Base-by-base conservation (phyloP, 1,140 invertebrate species). In the Palaemon carinicauda region DNA sequence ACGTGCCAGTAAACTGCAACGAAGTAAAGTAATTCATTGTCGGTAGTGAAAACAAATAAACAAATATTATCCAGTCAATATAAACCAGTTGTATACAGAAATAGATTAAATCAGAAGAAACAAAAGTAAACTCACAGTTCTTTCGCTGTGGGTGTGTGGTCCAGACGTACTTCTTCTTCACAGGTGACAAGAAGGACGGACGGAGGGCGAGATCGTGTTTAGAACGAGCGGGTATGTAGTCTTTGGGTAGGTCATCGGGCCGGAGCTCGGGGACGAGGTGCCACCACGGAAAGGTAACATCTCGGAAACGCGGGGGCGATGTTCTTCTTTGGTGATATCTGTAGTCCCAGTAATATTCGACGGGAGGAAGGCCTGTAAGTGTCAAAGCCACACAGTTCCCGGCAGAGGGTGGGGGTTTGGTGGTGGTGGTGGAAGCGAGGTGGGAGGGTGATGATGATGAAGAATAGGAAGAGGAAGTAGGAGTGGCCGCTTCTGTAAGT, bases 201-300 rank as follows among this genome's bases (percentile, higher is more conserved):
- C 87, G 82, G 82, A 80, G 41, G 87, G 82, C 41, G 87, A 88
- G 79, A 85, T 88, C 87, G 87, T 88, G 84, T 80, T 88, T 29
- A 85, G 81, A 74, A 82, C 73, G 77, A 88, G 82, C 50, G 87
- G 87, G 87, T 54, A 88, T 52, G 87, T 85, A 79, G 53, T 88
- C 87, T 82, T 85, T 12, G 87, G 87, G 82, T 85, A 85, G 7
- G 65, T 83, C 17, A 65, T 60, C 65, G 80, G 87, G 65, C 87
- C 87, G 41, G 82, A 56, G 87, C 79, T 80, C 27, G 14, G 65
- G 54, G 51, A 69, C 29, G 65, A 51, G n/a, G 19, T 50, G 53
- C 51, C 53, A 50, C 29, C 51, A 80, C 78, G 87, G 41, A 19
- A 54, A 27, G 82, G 82, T 56, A 69, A 65, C 69, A 77, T 50